Evolutionary conservation across 1,140 invertebrate genomes (phyloP).

Genomic region (Trypoxylus dichotomus): DNA sequence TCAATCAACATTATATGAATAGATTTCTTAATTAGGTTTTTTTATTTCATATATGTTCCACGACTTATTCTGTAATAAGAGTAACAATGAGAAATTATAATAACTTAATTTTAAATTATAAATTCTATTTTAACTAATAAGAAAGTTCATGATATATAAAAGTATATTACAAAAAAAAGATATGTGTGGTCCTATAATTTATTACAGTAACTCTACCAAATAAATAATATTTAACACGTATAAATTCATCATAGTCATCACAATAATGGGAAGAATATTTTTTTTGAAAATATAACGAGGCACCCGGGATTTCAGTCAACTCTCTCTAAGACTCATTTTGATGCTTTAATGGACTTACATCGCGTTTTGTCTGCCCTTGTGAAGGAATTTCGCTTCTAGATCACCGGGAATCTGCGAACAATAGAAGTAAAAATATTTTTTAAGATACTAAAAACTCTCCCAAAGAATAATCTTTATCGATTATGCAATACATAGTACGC

Average conservation of each 20-base stretch:
- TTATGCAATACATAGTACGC: neutral
- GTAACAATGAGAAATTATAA: neutral
- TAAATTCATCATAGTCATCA: constrained; percentile 9
- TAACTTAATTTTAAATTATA: neutral
- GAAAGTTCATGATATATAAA: neutral
- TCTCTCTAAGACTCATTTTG: neutral
- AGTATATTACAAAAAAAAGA: neutral
- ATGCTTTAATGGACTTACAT: neutral
- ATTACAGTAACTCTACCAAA: neutral
- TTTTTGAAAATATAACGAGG: neutral
- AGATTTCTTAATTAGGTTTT: neutral
- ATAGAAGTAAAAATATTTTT: constrained; percentile 7
- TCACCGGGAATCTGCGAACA: constrained; percentile 26
- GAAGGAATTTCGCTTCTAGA: constrained; percentile 29
- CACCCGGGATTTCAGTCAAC: constrained; percentile 11
- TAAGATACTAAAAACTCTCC: neutral
- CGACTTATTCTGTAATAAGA: neutral
- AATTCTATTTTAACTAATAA: neutral
- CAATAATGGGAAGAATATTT: constrained; percentile 4
- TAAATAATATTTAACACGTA: neutral
- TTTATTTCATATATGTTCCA: neutral
- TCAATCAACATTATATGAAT: neutral
- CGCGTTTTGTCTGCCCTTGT: constrained; percentile 3
- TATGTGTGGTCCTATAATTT: neutral
- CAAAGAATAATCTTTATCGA: neutral